phyloP scores from a whole-genome alignment of 2,113 vertebrate species.

The Rhadina sibilatrix region DNA sequence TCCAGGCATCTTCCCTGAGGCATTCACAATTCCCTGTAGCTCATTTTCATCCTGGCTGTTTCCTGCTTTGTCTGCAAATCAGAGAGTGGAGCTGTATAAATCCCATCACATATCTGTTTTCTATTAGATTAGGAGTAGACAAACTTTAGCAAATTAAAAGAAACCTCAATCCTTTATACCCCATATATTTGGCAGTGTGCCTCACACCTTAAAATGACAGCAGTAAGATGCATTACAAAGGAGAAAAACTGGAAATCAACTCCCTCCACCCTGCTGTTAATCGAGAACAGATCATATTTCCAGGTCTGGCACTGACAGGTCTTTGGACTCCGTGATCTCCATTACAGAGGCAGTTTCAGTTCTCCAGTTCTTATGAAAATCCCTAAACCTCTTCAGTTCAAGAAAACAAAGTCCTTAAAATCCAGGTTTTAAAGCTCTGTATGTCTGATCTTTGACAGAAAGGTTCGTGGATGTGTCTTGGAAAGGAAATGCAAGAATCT shows the following conservation, averaged over 20 bases:
- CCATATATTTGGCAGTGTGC: neutral
- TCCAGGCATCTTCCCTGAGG: neutral
- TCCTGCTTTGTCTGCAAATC: neutral
- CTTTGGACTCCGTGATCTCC: neutral
- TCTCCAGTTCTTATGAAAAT: neutral
- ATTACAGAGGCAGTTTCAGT: neutral
- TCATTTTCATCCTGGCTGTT: neutral
- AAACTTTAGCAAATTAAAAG: neutral
- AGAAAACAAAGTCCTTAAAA: neutral
- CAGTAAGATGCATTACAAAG: neutral
- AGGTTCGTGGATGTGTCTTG: neutral
- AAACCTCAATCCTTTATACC: neutral
- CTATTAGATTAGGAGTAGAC: neutral
- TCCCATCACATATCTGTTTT: neutral
- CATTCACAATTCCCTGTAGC: neutral
- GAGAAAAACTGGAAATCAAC: neutral
- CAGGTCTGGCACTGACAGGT: neutral
- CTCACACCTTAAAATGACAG: neutral
- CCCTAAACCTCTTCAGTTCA: neutral
- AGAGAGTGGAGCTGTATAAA: neutral
- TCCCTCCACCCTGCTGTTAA: neutral
- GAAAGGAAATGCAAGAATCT: neutral
- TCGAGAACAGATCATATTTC: neutral
- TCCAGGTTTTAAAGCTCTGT: neutral
- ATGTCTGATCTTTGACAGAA: neutral